Evolutionary conservation across 2,113 vertebrate species (phyloP), one percentile per base, ranked within the genome.

Genomic region (Pimephales promelas): DNA sequence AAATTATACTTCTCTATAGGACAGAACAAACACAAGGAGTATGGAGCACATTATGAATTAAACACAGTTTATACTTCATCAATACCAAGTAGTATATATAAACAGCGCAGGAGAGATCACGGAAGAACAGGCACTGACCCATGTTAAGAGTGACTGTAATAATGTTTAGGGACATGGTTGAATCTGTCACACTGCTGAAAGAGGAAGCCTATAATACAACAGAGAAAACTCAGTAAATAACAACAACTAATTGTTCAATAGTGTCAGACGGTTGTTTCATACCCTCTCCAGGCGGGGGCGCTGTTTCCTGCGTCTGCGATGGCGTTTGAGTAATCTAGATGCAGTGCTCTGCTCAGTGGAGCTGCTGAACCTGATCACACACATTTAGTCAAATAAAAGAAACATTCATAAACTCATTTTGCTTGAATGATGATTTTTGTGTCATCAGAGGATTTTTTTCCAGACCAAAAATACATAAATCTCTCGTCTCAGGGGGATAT

Each of bases 141-240:
- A 97, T 97, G 91, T 97, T 97, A 16, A 97, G 94, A 0, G 96
- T 97, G 87, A 97, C 96, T 0, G 96, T 97, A 91, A 97, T 97
- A 88, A 97, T 97, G 89, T 97, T 97, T 85, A 97, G 88, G 45
- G 96, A 97, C 96, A 97, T 97, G 0, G 96, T 97, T 71, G 96
- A 97, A 82, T 97, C 96, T 0, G 96, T 97, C 85, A 97, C 95
- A 0, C 96, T 97, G 91, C 96, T 97, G 90, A 97, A 97, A 78
- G 96, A 97, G 0, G 96, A 96, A 0, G 95, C 93, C 96, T 97
- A 82, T 0, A 84, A 59, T 10, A 22, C 43, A 56, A 62, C 10
- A 31, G 5, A 47, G 5, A 52, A n/a, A 72, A 34, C 40, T 26
- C 31, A 84, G 16, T 31, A 22, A 8, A 24, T 7, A 36, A 36